Evolutionary conservation across 2,888 invertebrate genomes (phyloP).

Genomic region (Trichogramma dendrolimi): DNA sequence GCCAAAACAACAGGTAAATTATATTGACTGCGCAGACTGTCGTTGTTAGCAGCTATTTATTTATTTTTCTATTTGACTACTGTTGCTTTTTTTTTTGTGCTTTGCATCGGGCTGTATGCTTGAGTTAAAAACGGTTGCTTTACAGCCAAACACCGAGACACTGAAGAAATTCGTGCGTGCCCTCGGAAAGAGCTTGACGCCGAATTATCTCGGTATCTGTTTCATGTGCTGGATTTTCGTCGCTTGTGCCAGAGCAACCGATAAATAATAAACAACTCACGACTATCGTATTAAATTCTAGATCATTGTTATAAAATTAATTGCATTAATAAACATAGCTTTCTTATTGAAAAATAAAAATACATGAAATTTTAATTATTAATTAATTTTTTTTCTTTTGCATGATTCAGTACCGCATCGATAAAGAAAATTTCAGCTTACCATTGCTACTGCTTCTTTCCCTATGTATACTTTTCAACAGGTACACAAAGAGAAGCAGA

Average conservation of each 20-base stretch:
- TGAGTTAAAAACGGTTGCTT: too few relatives aligned
- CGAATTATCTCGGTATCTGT: conserved; percentile 24
- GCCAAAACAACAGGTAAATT: conserved; percentile 57
- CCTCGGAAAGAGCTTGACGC: conserved; percentile 21
- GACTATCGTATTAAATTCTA: neutral
- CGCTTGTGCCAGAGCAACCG: conserved; percentile 17
- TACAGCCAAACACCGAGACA: neutral
- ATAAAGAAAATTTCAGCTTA: too few relatives aligned
- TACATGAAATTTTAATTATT: too few relatives aligned
- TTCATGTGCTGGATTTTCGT: conserved; percentile 27
- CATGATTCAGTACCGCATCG: too few relatives aligned
- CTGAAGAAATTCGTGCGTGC: conserved; percentile 14
- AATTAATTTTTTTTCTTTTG: too few relatives aligned
- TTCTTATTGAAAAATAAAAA: too few relatives aligned
- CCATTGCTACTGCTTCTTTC: too few relatives aligned
- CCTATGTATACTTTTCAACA: too few relatives aligned
- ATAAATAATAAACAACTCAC: neutral
- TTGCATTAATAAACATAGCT: neutral
- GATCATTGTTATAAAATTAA: neutral
- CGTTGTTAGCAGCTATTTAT: neutral
- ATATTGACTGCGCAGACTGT: neutral
- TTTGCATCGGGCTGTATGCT: neutral
- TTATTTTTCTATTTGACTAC: conserved; percentile 1
- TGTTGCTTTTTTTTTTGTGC: neutral
- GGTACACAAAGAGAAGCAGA: too few relatives aligned